phyloP scores from a whole-genome alignment of 2,797 vertebrate species.

The Acanthiza pusilla region DNA sequence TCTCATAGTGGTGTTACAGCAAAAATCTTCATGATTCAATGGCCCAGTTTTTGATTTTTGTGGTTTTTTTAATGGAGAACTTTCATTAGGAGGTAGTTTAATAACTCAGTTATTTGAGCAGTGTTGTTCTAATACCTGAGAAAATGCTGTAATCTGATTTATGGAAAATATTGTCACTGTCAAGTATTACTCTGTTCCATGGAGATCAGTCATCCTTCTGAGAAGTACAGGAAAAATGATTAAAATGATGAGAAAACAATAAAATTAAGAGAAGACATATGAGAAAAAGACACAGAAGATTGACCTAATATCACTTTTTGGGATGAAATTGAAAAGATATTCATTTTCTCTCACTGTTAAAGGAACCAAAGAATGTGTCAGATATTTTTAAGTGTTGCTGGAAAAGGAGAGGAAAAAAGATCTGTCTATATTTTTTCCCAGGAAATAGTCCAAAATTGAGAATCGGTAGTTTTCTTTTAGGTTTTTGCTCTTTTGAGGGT shows the following conservation, averaged over 20 bases:
- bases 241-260: neutral
- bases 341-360: neutral
- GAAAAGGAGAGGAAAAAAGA: neutral
- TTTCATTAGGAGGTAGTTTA: neutral
- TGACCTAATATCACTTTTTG: neutral
- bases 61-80: neutral
- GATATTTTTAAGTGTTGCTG: neutral
- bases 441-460: neutral
- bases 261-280: neutral
- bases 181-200: neutral
- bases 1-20: neutral
- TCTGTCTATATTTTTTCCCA: neutral
- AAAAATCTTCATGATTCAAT: neutral
- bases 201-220: rapidly evolving
- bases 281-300: neutral
- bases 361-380: neutral
- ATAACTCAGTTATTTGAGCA: neutral
- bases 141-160: neutral
- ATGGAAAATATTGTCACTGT: neutral
- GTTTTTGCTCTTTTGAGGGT: neutral
- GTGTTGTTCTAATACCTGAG: neutral
- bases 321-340: neutral
- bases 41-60: neutral
- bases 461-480: neutral
- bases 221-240: neutral